Conservation (phyloP, 2,888 invertebrate species). For the Steinernema hermaphroditum region DNA sequence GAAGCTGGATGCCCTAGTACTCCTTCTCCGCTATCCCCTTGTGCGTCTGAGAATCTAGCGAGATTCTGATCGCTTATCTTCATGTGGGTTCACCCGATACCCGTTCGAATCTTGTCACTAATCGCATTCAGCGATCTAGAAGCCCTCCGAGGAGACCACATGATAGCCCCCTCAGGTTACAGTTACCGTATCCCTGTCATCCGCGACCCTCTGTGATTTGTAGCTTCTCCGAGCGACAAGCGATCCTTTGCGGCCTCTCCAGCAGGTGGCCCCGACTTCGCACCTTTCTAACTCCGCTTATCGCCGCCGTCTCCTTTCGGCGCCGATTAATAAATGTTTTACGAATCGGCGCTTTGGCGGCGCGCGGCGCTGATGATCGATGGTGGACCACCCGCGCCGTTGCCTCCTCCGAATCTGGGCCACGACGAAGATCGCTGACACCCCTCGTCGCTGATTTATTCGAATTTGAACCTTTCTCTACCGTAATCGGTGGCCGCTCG, state of each 20-base stretch:
- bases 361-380: conserved; percentile 5
- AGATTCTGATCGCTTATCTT: too few species aligned
- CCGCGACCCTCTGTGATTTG: neutral
- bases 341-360: conserved; percentile 30
- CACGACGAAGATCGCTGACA: conserved; percentile 7
- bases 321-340: conserved; percentile 24
- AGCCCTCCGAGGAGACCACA: too few species aligned
- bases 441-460: neutral
- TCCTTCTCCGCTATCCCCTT: too few species aligned
- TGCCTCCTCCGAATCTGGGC: conserved; percentile 20
- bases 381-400: conserved; percentile 20
- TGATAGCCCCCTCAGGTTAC: too few species aligned
- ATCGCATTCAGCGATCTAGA: too few species aligned
- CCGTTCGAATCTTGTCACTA: too few species aligned
- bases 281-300: conserved; percentile 16
- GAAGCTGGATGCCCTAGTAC: too few species aligned
- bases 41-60: too few species aligned
- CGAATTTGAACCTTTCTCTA: neutral
- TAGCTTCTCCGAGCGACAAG: neutral
- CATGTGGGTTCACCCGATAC: too few species aligned
- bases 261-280: conserved; percentile 28
- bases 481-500: too few species aligned
- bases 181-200: too few species aligned
- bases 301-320: conserved; percentile 14
- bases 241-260: neutral